A percentile compares a stretch with the other conserved stretches of the same genome.
These are phyloP conservation scores for Heliconius charithonia DNA, from an alignment of 2,888 invertebrate genomes.

Conservation along the genomic window DNA sequence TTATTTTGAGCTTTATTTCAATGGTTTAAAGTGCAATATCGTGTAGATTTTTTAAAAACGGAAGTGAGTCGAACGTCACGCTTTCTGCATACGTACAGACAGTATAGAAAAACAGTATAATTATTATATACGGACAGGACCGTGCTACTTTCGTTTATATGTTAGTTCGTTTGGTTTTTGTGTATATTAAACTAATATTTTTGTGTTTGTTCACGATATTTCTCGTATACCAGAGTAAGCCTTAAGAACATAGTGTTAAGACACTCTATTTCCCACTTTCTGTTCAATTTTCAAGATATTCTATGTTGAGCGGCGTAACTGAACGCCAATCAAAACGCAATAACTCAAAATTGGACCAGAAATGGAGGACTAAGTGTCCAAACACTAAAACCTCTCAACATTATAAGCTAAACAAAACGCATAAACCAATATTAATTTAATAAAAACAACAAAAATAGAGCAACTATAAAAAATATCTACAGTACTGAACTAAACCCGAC, in stretches of 20 bases:
- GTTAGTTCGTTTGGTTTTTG: conserved; percentile 42
- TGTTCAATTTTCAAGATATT: background rate
- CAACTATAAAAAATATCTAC: background rate
- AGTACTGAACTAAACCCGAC: background rate
- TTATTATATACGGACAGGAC: conserved; percentile 62
- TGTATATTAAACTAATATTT: background rate
- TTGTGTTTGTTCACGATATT: background rate
- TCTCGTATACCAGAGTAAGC: background rate
- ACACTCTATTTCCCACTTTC: background rate
- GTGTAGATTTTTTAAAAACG: conserved; percentile 46
- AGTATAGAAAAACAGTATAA: conserved; percentile 57
- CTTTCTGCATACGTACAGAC: conserved; percentile 68
- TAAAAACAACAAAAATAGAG: background rate
- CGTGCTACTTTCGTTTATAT: conserved; percentile 61
- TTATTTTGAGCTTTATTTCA: conserved; percentile 38
- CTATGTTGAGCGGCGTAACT: no score
- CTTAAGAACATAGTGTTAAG: background rate
- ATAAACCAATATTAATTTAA: no score
- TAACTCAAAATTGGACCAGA: no score
- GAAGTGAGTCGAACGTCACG: conserved; percentile 63
- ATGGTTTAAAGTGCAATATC: conserved; percentile 33
- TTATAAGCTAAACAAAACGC: no score
- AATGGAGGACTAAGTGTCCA: no score
- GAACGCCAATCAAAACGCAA: background rate
- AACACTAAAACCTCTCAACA: no score